Evolutionary conservation across 2,113 vertebrate species (phyloP).

Genomic region (Podarcis muralis): DNA sequence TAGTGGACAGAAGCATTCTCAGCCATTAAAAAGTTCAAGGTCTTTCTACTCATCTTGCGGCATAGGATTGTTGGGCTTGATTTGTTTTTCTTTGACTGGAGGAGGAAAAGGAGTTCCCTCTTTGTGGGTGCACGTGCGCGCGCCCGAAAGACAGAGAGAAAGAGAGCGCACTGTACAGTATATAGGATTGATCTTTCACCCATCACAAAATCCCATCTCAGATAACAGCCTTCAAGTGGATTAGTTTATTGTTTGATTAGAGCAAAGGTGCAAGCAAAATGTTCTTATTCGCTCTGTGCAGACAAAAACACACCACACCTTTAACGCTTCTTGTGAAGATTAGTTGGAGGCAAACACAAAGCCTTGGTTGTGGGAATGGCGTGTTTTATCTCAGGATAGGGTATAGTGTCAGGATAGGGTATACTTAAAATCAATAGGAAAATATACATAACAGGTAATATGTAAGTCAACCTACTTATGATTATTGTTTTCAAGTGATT

Average conservation of each 20-base stretch:
- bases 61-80: conserved; percentile 11
- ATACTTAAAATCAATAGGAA: conserved; percentile 51
- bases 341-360: conserved; percentile 73
- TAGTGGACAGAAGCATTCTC: background rate
- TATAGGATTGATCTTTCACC: conserved; percentile 21
- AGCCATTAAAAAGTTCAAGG: background rate
- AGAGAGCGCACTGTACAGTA: background rate
- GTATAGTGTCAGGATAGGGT: conserved; percentile 13
- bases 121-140: background rate
- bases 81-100: background rate
- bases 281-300: conserved; percentile 61
- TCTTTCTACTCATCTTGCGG: conserved; percentile 10
- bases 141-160: background rate
- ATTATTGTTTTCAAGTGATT: conserved; percentile 10
- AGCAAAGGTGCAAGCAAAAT: conserved; percentile 67
- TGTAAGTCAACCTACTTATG: conserved; percentile 27
- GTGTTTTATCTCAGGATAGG: conserved; percentile 61
- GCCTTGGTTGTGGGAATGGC: conserved; percentile 72
- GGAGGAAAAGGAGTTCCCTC: background rate
- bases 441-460: conserved; percentile 33
- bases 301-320: conserved; percentile 64
- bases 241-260: conserved; percentile 72
- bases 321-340: conserved; percentile 67
- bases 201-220: conserved; percentile 36
- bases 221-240: conserved; percentile 68